Base-by-base conservation (phyloP, 2,888 invertebrate species). In the Micropterix aruncella region DNA sequence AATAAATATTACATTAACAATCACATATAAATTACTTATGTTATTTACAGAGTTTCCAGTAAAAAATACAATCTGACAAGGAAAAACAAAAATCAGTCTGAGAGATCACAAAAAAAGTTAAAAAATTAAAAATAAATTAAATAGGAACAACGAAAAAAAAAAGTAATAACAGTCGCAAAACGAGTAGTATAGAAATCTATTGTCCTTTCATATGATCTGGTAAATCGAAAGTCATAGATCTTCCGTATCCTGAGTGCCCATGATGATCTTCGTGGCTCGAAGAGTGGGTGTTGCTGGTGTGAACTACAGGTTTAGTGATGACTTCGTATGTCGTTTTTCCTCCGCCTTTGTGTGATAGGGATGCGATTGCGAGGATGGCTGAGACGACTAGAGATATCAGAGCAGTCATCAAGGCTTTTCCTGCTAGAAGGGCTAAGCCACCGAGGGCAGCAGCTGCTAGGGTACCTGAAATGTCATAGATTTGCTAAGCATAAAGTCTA, bases 401-500 rank as follows among this genome's bases (percentile, higher is more conserved):
- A 1, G 83, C 85, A 0, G 87, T 81, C 81, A 88, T 83, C 7
- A 89, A 58, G 2, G 89, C 89, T 60, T 89, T 89, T n/a, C 87
- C 87, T 2, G 88, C 87, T 16, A 88, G 65, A 3, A 84, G 65
- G 0, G 86, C 86, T 19, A 89, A 57, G 0, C 80, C 83, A 7
- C 82, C 84, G 19, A 86, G 64, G 2, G 83, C 86, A 36, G 86
- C 65, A 0, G 86, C 83, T 48, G 80, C 75, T 2, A 85, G 54
- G 0, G 83, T 80, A 41, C 84, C 84, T 70, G 59, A 1, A 55
- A 57, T n/a, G n/a, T n/a, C n/a, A n/a, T n/a, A n/a, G n/a, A n/a
- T n/a, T n/a, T n/a, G n/a, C n/a, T n/a, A n/a, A n/a, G n/a, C n/a
- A n/a, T n/a, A n/a, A n/a, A n/a, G n/a, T n/a, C n/a, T n/a, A n/a